phyloP scores from a whole-genome alignment of 2,113 vertebrate genomes.

The Tonatia bakeri region DNA sequence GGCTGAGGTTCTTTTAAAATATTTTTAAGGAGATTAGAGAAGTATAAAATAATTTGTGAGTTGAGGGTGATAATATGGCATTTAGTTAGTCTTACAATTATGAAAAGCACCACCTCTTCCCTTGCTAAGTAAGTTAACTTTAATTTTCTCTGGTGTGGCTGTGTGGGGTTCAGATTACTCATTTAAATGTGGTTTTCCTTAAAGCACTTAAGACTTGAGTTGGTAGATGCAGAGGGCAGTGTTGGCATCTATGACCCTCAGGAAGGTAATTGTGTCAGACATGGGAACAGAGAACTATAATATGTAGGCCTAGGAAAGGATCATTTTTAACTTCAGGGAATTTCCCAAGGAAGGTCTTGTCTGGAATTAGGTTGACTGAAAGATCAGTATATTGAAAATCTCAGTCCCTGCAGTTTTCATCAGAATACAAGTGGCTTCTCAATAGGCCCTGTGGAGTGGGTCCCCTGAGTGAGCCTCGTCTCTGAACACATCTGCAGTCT shows the following conservation, averaged over 20 bases:
- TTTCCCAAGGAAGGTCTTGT: neutral
- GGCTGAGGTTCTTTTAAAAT: neutral
- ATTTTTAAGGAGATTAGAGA: neutral
- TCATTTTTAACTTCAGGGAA: neutral
- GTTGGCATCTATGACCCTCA: neutral
- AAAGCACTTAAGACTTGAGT: neutral
- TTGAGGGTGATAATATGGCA: neutral
- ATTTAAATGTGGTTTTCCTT: neutral
- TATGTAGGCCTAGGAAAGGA: neutral
- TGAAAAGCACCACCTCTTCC: neutral
- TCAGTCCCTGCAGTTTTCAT: neutral
- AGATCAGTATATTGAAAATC: neutral
- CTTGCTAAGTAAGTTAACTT: neutral
- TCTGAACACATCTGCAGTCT: neutral
- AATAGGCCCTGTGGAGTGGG: neutral
- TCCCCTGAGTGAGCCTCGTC: neutral
- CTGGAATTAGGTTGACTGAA: neutral
- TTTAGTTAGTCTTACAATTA: neutral
- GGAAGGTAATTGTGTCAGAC: neutral
- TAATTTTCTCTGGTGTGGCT: neutral
- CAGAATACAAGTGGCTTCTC: neutral
- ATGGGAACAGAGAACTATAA: neutral
- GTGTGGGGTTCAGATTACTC: neutral
- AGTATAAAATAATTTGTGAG: neutral
- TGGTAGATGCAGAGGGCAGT: neutral